Evolutionary conservation across 2,888 invertebrate genomes (phyloP).

Genomic region (Temnothorax ravouxi): DNA sequence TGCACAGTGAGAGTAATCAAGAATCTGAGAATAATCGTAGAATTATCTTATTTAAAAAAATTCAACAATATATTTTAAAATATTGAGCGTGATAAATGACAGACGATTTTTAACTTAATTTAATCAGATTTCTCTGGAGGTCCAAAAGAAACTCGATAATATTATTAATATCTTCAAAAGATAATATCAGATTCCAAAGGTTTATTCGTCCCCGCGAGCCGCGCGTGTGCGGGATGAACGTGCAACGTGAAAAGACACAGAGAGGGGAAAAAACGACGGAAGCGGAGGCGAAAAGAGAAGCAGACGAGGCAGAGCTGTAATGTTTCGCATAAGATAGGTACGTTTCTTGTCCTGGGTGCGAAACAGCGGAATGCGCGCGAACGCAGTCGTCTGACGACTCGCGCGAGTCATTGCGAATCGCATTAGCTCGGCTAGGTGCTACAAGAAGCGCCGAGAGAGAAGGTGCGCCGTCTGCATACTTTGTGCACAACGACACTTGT

Average conservation of each 20-base stretch:
- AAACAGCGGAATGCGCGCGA: constrained; percentile 37
- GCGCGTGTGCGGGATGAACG: neutral
- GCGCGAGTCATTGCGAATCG: constrained; percentile 49
- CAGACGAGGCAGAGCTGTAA: constrained; percentile 18
- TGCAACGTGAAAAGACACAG: neutral
- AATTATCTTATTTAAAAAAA: neutral
- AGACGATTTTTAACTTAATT: neutral
- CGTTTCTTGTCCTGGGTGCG: constrained; percentile 42
- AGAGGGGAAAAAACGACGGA: neutral
- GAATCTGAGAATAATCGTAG: neutral
- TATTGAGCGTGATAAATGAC: neutral
- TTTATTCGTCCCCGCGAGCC: neutral
- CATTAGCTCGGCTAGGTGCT: constrained; percentile 33
- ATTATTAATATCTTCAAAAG: neutral
- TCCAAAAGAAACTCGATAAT: neutral
- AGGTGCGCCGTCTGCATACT: constrained; percentile 40
- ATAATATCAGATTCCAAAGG: neutral
- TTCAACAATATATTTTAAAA: neutral
- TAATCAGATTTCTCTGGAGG: neutral
- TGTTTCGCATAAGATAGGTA: constrained; percentile 52
- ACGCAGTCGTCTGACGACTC: constrained; percentile 2
- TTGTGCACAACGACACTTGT: constrained; percentile 49
- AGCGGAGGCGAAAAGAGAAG: constrained; percentile 8
- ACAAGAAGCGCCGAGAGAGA: constrained; percentile 20
- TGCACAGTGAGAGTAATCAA: neutral